These are phyloP conservation scores for Acrossocheilus fasciatus DNA, from an alignment of 2,797 vertebrate genomes.

Conservation along the genomic window DNA sequence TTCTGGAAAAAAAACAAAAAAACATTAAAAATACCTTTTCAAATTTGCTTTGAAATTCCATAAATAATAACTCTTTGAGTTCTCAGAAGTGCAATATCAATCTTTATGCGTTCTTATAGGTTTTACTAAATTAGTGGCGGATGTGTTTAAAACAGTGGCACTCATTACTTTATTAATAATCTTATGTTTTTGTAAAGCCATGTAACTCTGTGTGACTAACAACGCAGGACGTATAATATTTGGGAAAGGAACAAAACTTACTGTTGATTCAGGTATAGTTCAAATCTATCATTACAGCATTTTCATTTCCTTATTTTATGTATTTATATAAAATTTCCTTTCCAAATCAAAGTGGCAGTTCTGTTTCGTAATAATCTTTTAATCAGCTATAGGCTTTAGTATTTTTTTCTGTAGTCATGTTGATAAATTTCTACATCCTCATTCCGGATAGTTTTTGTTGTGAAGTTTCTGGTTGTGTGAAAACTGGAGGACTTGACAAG, in stretches of 20 bases:
- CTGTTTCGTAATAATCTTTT: background rate
- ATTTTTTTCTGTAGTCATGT: background rate
- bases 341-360: background rate
- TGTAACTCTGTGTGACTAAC: slow-evolving; percentile 41
- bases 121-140: background rate
- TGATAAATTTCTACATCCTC: background rate
- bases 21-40: background rate
- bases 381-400: background rate
- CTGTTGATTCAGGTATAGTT: slow-evolving; percentile 43
- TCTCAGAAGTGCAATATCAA: background rate
- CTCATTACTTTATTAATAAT: background rate
- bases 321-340: background rate
- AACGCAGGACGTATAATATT: slow-evolving; percentile 32
- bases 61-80: background rate
- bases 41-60: background rate
- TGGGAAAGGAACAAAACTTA: slow-evolving; percentile 55
- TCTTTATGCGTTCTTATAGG: background rate
- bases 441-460: background rate
- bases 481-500: slow-evolving; percentile 25
- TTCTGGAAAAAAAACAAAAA: background rate
- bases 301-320: background rate
- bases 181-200: background rate
- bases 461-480: slow-evolving; percentile 28
- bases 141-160: background rate
- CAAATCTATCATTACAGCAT: background rate